Evolutionary conservation across 2,888 invertebrate species (phyloP).

Genomic region (Brachyptera putata): DNA sequence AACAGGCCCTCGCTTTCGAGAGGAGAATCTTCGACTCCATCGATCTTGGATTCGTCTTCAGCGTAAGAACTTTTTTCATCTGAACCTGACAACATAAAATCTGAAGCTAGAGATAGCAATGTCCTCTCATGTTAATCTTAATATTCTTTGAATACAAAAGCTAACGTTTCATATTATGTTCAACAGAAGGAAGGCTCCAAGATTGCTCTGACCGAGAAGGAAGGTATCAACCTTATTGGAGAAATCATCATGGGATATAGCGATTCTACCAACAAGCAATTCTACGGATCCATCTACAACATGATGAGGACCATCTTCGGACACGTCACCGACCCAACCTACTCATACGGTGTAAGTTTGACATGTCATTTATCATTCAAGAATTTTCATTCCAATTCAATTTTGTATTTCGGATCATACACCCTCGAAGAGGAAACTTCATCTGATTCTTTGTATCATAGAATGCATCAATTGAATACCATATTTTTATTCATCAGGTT

Average conservation of each 20-base stretch:
- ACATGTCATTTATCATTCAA: too few species aligned
- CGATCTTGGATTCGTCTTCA: slow-evolving; percentile 49
- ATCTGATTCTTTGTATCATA: not conserved
- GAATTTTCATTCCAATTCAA: too few species aligned
- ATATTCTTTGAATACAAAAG: too few species aligned
- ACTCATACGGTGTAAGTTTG: slow-evolving; percentile 21
- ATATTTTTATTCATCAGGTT: slow-evolving; percentile 41
- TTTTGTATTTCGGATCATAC: too few species aligned
- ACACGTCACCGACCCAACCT: slow-evolving; percentile 17
- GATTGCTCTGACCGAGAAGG: slow-evolving; percentile 34
- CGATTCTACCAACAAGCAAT: slow-evolving; percentile 42
- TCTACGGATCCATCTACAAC: slow-evolving; percentile 47
- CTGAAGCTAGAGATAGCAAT: too few species aligned
- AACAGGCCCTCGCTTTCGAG: slow-evolving; percentile 42
- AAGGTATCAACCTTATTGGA: slow-evolving; percentile 43
- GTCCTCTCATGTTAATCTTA: too few species aligned
- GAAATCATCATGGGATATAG: slow-evolving; percentile 43
- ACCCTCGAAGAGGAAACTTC: not conserved
- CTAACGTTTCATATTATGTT: too few species aligned
- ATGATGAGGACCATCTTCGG: slow-evolving; percentile 15
- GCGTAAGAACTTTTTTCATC: too few species aligned
- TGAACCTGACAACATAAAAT: too few species aligned
- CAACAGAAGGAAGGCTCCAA: slow-evolving; percentile 23
- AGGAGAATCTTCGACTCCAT: slow-evolving; percentile 56
- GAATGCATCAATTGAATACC: too few species aligned